These are phyloP conservation scores for Priocnemis perturbator DNA, from an alignment of 2,888 invertebrate genomes.

Conservation along the genomic window DNA sequence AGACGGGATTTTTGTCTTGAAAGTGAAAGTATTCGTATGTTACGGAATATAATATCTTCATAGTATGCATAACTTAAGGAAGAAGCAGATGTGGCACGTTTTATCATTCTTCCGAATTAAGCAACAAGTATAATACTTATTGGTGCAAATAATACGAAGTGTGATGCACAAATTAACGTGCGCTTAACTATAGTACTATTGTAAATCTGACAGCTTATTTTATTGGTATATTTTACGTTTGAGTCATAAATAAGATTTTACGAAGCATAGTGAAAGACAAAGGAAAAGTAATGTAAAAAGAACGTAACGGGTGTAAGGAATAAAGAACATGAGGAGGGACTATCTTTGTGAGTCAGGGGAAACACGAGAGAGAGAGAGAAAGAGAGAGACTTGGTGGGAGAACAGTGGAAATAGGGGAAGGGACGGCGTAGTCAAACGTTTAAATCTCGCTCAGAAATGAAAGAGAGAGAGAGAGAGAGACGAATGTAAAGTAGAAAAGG, in stretches of 20 bases:
- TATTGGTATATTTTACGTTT: background rate
- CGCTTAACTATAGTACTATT: no score
- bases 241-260: background rate
- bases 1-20: no score
- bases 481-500: background rate
- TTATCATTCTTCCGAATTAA: no score
- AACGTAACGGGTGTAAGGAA: background rate
- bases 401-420: constrained; percentile 6
- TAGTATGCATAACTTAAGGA: no score
- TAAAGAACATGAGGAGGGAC: no score
- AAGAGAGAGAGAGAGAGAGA: constrained; percentile 5
- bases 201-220: background rate
- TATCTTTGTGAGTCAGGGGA: background rate
- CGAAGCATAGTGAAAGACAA: no score
- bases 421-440: background rate
- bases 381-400: background rate
- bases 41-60: no score
- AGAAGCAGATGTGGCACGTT: no score
- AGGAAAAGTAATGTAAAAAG: background rate
- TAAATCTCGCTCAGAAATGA: background rate
- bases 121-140: no score
- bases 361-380: background rate
- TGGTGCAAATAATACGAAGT: no score
- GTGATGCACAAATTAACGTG: no score
- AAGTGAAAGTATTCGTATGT: no score